Evolutionary conservation across 2,113 vertebrate genomes (phyloP).

Genomic region (Sminthopsis crassicaudata): DNA sequence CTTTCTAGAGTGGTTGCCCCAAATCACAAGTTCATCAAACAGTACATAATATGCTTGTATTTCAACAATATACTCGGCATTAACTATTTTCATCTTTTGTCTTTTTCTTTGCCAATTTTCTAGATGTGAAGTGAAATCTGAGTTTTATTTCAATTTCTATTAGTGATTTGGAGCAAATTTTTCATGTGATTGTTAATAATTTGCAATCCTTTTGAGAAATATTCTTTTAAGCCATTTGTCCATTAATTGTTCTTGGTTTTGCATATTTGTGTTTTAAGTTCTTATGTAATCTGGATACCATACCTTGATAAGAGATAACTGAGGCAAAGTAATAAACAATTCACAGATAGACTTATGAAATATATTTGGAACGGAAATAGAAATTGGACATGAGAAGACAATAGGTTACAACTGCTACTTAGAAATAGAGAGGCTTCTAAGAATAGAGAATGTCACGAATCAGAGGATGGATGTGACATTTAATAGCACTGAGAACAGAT

Average conservation of each 20-base stretch:
- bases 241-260: background rate
- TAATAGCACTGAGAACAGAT: background rate
- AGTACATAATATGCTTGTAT: background rate
- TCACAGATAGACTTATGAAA: background rate
- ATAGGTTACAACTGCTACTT: background rate
- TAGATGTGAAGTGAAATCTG: background rate
- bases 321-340: slow-evolving; percentile 24
- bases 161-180: background rate
- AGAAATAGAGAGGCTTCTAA: background rate
- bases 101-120: background rate
- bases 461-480: slow-evolving; percentile 9
- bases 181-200: background rate
- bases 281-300: background rate
- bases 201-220: background rate
- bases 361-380: slow-evolving; percentile 33
- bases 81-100: background rate
- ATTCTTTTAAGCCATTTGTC: background rate
- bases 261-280: background rate
- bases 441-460: background rate
- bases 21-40: background rate
- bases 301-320: background rate
- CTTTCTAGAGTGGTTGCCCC: background rate
- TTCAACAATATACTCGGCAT: background rate
- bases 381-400: slow-evolving; percentile 1
- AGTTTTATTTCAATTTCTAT: background rate